Base-by-base conservation (phyloP, 2,797 vertebrate species). In the Streptopelia turtur region DNA sequence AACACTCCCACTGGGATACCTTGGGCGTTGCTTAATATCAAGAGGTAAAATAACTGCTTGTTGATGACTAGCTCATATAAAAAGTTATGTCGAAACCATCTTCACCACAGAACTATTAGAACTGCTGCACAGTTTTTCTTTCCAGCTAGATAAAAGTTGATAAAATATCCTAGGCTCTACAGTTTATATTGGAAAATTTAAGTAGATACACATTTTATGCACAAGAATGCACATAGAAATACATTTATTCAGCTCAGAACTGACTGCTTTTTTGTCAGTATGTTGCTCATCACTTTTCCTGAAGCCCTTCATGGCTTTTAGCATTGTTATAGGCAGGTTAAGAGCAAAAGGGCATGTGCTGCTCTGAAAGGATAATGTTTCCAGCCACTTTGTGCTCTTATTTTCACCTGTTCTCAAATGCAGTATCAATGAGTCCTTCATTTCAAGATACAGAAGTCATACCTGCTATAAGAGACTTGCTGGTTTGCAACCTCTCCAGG, bases 1-100 rank as follows among this genome's bases (percentile, higher is more conserved):
- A 99, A 99, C 97, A 99, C 99, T 80, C 99, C 99, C 80, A 99
- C 99, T 60, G 99, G 99, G 87, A 98, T 99, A 97, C 99, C 99
- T 91, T 99, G 99, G 99, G 99, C 99, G 56, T 97, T 99, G 94
- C 98, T 99, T 89, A 99, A 99, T 97, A 98, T 99, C 95, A 99
- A 99, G 98, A 99, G 99, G 99, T 99, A 98, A 98, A 95, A 24
- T 5, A 55, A 33, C 15, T 28, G 43, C 31, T 57, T 94, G 94
- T 86, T 91, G n/a, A 12, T 90, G 24, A 57, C 49, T 47, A 56
- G 4, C 69, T 4, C 18, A 8, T 24, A 57, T 35, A 3, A 60
- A 15, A 92, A n/a, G 20, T 33, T 37, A 16, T 3, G 0, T 50
- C 69, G 17, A 65, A 87, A 61, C 13, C 0, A 0, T 75, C 45